A percentile compares a stretch with the other conserved stretches of the same genome.
Conservation (phyloP, 1,140 invertebrate genomes). For the Teleogryllus occipitalis region DNA sequence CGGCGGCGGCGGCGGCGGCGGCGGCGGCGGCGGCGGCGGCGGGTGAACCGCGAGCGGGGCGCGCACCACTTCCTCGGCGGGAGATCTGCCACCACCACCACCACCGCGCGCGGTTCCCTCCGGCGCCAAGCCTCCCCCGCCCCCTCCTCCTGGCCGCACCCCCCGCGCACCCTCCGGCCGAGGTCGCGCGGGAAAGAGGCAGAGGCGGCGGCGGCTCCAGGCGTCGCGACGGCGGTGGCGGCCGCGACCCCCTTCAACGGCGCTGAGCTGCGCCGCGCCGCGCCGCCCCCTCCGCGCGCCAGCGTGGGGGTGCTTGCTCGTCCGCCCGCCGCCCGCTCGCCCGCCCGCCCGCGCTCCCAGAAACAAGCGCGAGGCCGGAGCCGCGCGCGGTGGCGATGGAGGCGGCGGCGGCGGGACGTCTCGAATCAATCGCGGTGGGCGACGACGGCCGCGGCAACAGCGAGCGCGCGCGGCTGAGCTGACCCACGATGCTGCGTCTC, state of each 20-base stretch:
- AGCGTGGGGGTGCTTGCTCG: too few relatives aligned
- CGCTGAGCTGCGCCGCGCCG: too few relatives aligned
- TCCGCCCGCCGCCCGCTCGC: background rate
- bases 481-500: too few relatives aligned
- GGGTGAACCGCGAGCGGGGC: background rate
- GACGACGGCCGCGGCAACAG: too few relatives aligned
- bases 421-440: slow-evolving; percentile 19
- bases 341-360: background rate
- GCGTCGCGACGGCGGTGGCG: too few relatives aligned
- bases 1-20: too few relatives aligned
- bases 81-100: background rate
- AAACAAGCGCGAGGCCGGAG: slow-evolving; percentile 4
- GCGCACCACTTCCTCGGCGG: too few relatives aligned
- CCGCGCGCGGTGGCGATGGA: slow-evolving; percentile 10
- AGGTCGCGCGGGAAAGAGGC: background rate
- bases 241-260: background rate
- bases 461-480: background rate
- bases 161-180: background rate
- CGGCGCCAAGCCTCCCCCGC: background rate
- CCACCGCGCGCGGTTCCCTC: too few relatives aligned
- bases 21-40: too few relatives aligned
- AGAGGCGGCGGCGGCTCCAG: too few relatives aligned
- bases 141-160: too few relatives aligned
- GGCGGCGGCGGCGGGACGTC: slow-evolving; percentile 10
- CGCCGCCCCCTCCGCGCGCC: too few relatives aligned